Conservation (phyloP, 2,888 invertebrate species). For the Heliconius aoede region DNA sequence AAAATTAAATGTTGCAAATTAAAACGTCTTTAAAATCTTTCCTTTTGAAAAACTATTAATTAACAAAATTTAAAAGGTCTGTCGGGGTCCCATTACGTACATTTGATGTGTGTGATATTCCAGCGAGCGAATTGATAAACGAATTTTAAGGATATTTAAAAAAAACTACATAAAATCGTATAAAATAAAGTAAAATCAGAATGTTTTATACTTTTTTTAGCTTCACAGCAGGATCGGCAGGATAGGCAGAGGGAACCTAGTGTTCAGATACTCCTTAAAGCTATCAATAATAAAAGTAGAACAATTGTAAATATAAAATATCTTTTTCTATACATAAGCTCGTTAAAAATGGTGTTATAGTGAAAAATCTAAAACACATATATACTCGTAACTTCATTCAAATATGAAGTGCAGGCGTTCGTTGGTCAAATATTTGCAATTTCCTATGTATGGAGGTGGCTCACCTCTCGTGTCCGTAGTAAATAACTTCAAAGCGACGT, state of each 20-base stretch:
- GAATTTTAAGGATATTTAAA: not conserved
- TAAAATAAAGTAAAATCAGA: not conserved
- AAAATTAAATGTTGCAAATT: not conserved
- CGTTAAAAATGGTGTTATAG: not conserved
- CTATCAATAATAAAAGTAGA: not conserved
- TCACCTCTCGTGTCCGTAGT: not conserved
- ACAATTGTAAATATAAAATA: not conserved
- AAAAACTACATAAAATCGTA: not conserved
- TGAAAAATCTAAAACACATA: not conserved
- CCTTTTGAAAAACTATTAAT: not conserved
- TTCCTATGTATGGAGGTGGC: not conserved
- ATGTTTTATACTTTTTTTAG: not conserved
- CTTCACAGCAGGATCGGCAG: too few species aligned
- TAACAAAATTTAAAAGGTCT: not conserved
- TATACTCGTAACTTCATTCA: too few species aligned
- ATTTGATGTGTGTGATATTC: constrained; percentile 8
- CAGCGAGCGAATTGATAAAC: not conserved
- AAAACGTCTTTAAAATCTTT: constrained; percentile 1
- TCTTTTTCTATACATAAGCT: not conserved
- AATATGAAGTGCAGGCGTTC: constrained; percentile 2
- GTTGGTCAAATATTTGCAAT: constrained; percentile 1
- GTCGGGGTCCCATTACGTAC: not conserved
- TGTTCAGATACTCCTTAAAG: too few species aligned
- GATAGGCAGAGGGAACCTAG: too few species aligned
- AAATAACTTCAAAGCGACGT: constrained; percentile 6